phyloP scores from a whole-genome alignment of 2,113 vertebrate genomes.

The Carassius gibelio region DNA sequence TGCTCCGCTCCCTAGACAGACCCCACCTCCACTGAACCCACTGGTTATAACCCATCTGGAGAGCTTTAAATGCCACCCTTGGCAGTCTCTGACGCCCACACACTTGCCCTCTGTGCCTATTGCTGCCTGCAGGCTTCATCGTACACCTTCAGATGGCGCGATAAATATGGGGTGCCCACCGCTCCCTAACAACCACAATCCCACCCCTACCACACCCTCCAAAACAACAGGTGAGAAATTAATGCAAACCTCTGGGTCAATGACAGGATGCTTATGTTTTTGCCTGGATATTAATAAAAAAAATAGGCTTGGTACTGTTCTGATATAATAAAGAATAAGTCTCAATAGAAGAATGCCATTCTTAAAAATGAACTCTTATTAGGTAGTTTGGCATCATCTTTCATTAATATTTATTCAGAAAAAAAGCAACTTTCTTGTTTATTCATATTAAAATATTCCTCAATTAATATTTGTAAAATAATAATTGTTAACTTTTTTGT shows the following conservation, averaged over 20 bases:
- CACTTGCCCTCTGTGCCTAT: conserved; percentile 83
- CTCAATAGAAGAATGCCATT: not conserved
- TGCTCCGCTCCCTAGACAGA: conserved; percentile 75
- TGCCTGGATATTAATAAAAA: not conserved
- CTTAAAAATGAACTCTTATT: not conserved
- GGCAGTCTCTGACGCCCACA: conserved; percentile 93
- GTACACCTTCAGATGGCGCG: conserved; percentile 94
- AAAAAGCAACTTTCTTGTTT: not conserved
- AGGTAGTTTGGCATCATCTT: not conserved
- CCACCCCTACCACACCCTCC: conserved; percentile 60
- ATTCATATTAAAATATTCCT: not conserved
- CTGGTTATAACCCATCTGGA: conserved; percentile 91
- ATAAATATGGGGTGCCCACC: conserved; percentile 78
- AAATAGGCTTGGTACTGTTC: not conserved
- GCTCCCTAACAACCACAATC: conserved; percentile 36
- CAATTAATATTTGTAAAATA: no score
- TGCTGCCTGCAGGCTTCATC: conserved; percentile 76
- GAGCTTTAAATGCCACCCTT: conserved; percentile 91
- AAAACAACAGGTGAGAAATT: conserved; percentile 63
- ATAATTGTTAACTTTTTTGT: no score
- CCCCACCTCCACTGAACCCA: conserved; percentile 83
- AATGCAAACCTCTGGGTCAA: not conserved
- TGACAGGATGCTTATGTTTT: not conserved
- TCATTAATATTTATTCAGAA: not conserved
- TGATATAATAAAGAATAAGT: not conserved